phyloP scores from a whole-genome alignment of 2,797 vertebrate species.

The Leptodactylus fallax region DNA sequence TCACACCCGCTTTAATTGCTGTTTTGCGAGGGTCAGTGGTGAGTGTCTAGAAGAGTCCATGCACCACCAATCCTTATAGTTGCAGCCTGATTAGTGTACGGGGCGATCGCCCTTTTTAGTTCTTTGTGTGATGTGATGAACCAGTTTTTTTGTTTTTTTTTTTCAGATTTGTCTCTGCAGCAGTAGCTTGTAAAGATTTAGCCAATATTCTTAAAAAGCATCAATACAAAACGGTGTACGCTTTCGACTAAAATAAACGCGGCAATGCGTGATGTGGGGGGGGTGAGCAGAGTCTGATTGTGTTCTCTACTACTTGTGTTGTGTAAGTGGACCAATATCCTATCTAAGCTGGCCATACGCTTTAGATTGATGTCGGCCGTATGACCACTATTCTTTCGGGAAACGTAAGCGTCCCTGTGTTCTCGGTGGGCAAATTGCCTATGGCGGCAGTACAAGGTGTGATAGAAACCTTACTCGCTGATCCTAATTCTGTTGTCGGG shows the following conservation, averaged over 20 bases:
- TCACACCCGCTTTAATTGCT: constrained; percentile 63
- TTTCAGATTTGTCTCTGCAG: not conserved
- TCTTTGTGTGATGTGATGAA: constrained; percentile 14
- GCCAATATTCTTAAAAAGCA: not conserved
- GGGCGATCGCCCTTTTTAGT: not conserved
- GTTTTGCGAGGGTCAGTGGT: constrained; percentile 41
- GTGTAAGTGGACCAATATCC: not conserved
- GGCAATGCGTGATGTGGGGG: not conserved
- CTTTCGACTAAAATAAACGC: constrained; percentile 15
- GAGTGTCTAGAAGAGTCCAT: not conserved
- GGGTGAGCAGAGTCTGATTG: not conserved
- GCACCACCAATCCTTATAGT: not conserved
- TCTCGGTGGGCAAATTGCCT: too few species aligned
- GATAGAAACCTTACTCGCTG: too few species aligned
- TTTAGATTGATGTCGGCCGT: not conserved
- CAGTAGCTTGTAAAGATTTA: constrained; percentile 1
- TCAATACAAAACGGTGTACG: not conserved
- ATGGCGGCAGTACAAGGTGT: too few species aligned
- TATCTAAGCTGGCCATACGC: not conserved
- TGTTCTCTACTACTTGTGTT: not conserved
- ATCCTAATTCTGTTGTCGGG: too few species aligned
- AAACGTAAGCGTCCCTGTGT: too few species aligned
- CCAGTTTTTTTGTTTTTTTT: constrained; percentile 4
- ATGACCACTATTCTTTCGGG: too few species aligned
- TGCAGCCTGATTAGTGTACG: not conserved